Evolutionary conservation across 2,888 invertebrate genomes (phyloP).

Genomic region (Synergus itoensis): DNA sequence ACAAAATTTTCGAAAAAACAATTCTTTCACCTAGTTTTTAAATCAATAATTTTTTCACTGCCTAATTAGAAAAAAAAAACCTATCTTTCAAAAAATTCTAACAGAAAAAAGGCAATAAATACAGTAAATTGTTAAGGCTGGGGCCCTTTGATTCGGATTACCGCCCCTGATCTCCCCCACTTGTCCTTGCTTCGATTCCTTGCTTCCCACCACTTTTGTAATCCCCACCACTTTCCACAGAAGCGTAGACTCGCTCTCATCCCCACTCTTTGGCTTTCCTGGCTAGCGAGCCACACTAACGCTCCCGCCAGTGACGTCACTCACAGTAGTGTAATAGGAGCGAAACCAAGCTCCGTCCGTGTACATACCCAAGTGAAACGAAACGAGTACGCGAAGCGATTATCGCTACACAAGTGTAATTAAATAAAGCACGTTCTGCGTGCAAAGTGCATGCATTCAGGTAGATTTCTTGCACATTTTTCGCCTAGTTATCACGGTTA

Average conservation of each 20-base stretch:
- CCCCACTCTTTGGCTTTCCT: constrained; percentile 65
- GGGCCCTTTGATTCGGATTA: neutral
- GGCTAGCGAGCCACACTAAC: constrained; percentile 74
- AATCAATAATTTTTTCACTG: no score
- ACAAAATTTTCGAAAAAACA: no score
- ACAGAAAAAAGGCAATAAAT: neutral
- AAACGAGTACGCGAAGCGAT: constrained; percentile 47
- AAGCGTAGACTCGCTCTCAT: constrained; percentile 70
- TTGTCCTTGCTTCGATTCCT: constrained; percentile 67
- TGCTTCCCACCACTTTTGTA: constrained; percentile 55
- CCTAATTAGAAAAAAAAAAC: neutral
- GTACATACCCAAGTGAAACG: constrained; percentile 67
- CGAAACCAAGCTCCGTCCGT: constrained; percentile 73
- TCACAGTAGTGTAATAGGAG: constrained; percentile 79
- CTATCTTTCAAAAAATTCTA: neutral
- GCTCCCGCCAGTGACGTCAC: constrained; percentile 79
- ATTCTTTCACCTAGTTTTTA: no score
- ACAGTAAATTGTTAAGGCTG: neutral
- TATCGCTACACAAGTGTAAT: constrained; percentile 29
- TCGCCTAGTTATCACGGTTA: constrained; percentile 34
- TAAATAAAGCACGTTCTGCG: constrained; percentile 22
- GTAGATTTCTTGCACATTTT: constrained; percentile 45
- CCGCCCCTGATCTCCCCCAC: constrained; percentile 15
- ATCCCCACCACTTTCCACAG: constrained; percentile 50
- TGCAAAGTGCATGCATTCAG: constrained; percentile 47